Evolutionary conservation across 2,113 vertebrate species (phyloP), one percentile per base, ranked within the genome.

Genomic region (Urocolius indicus): DNA sequence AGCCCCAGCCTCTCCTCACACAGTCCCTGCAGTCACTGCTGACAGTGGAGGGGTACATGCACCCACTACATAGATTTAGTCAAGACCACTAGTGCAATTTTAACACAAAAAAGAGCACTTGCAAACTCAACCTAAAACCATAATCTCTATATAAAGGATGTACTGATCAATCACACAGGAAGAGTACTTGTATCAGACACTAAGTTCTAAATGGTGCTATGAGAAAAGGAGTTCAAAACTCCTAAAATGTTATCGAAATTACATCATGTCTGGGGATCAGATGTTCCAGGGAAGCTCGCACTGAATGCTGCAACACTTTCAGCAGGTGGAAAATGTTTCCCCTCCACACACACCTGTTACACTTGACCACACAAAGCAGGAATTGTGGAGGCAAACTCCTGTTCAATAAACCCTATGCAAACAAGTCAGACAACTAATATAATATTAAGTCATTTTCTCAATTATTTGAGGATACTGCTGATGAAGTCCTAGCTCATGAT

Each of bases 301-400:
- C 8, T 2, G 9, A 81, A 24, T 0, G 0, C 45, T 24, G 34
- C 41, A 30, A n/a, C 16, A 21, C 29, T 29, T 59, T 5, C 4
- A 32, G n/a, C 29, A 32, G 10, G 22, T 62, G 41, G 66, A 41
- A 83, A 52, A 36, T 2, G 1, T 3, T 1, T 2, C 38, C n/a
- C 51, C 4, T 43, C 13, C 34, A n/a, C n/a, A n/a, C 13, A 6
- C 6, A 1, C 3, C 29, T 4, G 0, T 4, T 52, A 34, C 19
- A 13, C 27, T 20, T 38, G 13, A 11, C 10, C 34, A 61, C 26
- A 45, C 5, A 23, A 15, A 20, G 34, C 2, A 1, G 58, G 11
- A 86, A 49, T 2, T 11, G 6, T 9, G 18, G 48, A 30, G 27
- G 23, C 20, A 30, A 49, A 55, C 7, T 5, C 43, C 45, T 55